phyloP scores from a whole-genome alignment of 1,140 invertebrate species.

The Drosophila rufa region DNA sequence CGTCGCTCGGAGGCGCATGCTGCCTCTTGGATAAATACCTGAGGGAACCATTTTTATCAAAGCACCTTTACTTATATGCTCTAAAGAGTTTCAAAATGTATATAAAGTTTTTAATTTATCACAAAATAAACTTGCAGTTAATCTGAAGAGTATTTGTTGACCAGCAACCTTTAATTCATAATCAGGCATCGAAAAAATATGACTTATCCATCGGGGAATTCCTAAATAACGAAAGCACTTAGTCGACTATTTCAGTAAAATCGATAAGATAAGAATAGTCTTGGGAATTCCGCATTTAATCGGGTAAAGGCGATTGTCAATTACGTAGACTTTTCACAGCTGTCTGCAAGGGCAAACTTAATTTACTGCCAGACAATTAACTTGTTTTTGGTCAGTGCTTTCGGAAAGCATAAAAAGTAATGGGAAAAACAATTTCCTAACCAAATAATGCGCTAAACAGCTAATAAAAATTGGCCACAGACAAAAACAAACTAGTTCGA shows the following conservation, averaged over 20 bases:
- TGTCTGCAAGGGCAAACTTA: constrained; percentile 26
- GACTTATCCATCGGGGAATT: constrained; percentile 32
- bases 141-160: background rate
- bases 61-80: background rate
- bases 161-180: background rate
- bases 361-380: constrained; percentile 43
- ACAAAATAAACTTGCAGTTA: background rate
- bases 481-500: constrained; percentile 69
- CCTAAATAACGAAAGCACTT: constrained; percentile 19
- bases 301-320: constrained; percentile 17
- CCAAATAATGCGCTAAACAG: constrained; percentile 67
- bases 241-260: constrained; percentile 9
- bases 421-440: constrained; percentile 53
- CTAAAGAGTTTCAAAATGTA: background rate
- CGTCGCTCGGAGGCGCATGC: background rate
- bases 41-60: background rate
- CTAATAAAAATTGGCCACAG: constrained; percentile 67
- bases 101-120: background rate
- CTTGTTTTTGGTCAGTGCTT: constrained; percentile 26
- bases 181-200: constrained; percentile 10
- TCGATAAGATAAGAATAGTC: constrained; percentile 23
- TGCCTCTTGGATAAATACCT: background rate
- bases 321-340: constrained; percentile 24
- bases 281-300: constrained; percentile 38
- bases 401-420: background rate